A percentile compares a stretch with the other conserved stretches of the same genome.
Conservation (phyloP, 2,888 invertebrate genomes). For the Diarsia rubi region DNA sequence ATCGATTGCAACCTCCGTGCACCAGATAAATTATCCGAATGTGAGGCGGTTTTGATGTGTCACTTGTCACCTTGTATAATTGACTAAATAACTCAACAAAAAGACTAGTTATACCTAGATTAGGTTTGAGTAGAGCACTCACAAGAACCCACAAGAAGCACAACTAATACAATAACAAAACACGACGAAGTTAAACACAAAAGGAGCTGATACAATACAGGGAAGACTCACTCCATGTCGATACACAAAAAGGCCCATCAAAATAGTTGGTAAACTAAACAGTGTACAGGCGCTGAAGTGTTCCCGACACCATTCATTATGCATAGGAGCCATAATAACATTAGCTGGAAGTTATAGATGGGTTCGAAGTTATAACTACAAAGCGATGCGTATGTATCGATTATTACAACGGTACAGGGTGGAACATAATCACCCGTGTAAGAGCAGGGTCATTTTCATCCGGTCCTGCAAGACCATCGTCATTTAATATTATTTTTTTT, state of each 20-base stretch:
- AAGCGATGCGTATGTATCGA: conserved; percentile 34
- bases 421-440: background rate
- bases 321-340: conserved; percentile 45
- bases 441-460: background rate
- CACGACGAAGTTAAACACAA: conserved; percentile 23
- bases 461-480: background rate
- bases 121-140: background rate
- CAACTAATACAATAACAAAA: conserved; percentile 17
- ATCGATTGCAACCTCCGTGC: background rate
- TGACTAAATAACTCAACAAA: background rate
- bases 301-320: conserved; percentile 43
- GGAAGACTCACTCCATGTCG: background rate
- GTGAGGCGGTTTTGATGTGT: background rate
- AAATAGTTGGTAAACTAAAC: conserved; percentile 53
- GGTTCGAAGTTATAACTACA: conserved; percentile 46
- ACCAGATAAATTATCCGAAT: background rate
- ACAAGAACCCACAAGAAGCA: no score
- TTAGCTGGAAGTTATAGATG: conserved; percentile 46
- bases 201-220: conserved; percentile 8
- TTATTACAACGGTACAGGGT: conserved; percentile 4
- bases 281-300: conserved; percentile 32
- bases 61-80: background rate
- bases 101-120: background rate
- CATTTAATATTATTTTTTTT: background rate
- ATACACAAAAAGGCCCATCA: conserved; percentile 39